These are phyloP conservation scores for Simalia tracyae DNA, from an alignment of 2,797 vertebrate genomes.

Conservation along the genomic window DNA sequence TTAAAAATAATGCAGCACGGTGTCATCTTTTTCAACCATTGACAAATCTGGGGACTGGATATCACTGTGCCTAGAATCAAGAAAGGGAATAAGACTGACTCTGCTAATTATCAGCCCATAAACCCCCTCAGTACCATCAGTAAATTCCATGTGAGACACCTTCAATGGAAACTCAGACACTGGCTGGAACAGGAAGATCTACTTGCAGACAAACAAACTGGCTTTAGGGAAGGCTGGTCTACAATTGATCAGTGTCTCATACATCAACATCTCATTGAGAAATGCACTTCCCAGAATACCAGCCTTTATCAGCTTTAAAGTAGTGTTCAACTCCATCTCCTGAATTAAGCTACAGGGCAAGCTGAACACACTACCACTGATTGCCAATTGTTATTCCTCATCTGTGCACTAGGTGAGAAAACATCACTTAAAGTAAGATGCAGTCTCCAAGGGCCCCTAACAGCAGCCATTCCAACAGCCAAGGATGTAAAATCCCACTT, in stretches of 20 bases:
- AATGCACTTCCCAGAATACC: neutral
- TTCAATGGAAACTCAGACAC: neutral
- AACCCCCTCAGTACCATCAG: neutral
- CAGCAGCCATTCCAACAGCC: neutral
- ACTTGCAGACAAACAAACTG: neutral
- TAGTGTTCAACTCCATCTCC: neutral
- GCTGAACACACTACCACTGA: neutral
- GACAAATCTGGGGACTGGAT: neutral
- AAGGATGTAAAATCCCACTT: neutral
- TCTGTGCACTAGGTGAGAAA: neutral
- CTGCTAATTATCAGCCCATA: neutral
- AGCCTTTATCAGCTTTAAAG: neutral
- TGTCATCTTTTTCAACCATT: neutral
- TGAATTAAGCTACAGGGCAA: neutral
- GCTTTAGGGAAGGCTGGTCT: neutral
- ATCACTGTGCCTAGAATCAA: neutral
- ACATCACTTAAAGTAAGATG: neutral
- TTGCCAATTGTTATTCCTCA: neutral
- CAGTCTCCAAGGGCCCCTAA: neutral
- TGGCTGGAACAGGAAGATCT: neutral
- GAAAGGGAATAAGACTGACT: neutral
- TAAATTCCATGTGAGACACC: neutral
- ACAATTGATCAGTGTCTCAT: neutral
- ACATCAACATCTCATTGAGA: neutral
- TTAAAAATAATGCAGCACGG: neutral